These are phyloP conservation scores for Sanderia malayensis DNA, from an alignment of 30 jellyfish, hydroid and myxozoan species.

Conservation along the genomic window DNA sequence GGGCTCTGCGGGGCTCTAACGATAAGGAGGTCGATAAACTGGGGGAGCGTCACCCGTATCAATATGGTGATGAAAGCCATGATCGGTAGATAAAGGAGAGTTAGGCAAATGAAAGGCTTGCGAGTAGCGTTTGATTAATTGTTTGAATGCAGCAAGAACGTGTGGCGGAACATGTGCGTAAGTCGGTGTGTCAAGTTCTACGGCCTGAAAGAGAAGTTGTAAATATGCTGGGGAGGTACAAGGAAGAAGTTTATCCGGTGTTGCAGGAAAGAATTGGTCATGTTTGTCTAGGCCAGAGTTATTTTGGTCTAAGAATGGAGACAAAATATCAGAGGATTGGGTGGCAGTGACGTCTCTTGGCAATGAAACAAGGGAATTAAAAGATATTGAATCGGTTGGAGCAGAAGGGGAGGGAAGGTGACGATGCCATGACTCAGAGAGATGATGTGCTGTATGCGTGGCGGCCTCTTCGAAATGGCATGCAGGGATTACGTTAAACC, in stretches of 20 bases:
- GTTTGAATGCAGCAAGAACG: not conserved
- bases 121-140: not conserved
- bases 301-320: too few species aligned
- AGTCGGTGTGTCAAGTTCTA: slow-evolving; percentile 14
- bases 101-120: slow-evolving; percentile 41
- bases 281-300: too few species aligned
- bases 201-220: slow-evolving; percentile 1
- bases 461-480: slow-evolving; percentile 10
- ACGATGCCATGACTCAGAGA: too few species aligned
- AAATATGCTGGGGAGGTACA: too few species aligned
- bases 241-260: too few species aligned
- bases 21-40: slow-evolving; percentile 40
- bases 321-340: too few species aligned
- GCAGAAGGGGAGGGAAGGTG: too few species aligned
- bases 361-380: too few species aligned
- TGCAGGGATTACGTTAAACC: slow-evolving; percentile 23
- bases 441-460: too few species aligned
- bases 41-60: slow-evolving; percentile 44
- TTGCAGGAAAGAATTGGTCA: too few species aligned
- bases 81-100: slow-evolving; percentile 31
- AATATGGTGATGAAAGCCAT: slow-evolving; percentile 37
- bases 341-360: too few species aligned
- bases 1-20: slow-evolving; percentile 34
- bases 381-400: too few species aligned
- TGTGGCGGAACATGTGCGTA: slow-evolving; percentile 13